Evolutionary conservation across 23 tunicate species (phyloP), one percentile per base, ranked within the genome.

Genomic region (Oikopleura dioica): DNA sequence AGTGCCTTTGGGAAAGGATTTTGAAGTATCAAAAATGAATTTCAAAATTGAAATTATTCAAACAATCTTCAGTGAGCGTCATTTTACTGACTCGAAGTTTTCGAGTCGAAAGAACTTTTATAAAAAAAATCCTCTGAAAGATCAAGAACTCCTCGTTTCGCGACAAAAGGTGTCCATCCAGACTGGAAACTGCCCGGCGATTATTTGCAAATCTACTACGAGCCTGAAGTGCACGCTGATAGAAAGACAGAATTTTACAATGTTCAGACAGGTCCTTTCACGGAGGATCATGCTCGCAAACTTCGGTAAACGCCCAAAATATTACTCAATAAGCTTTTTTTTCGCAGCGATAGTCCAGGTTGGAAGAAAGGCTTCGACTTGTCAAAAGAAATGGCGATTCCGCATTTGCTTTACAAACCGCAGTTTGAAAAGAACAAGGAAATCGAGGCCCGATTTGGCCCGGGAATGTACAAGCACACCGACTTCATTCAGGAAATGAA

Each of bases 391-490:
- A 63, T 82, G 35, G 50, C 83, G 68, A 80, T 94, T 26, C 99
- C 99, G 31, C 99, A 94, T 75, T 69, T 94, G 36, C 75, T 94
- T 24, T 94, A 94, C 81, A 84, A 83, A 87, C 92, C 0, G 76
- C 84, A 1, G 75, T 77, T 12, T 23, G 68, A 55, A n/a, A 68
- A 36, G 87, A 91, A 80, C 82, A 82, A 50, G 38, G 80, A 50
- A 68, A 81, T 63, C 37, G 38, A 5, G 68, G 81, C 84, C 37
- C 81, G 86, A 77, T 35, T 94, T 59, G 88, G 95, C 59, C 99
- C 99, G 29, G 95, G 95, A 24, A 63, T 83, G 0, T 94, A 94
- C 79, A 81, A 86, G 36, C 78, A 77, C 34, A 44, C 33, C n/a
- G 78, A 80, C 76, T 87, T 80, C 50, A 78, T 80, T 9, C 83